Conservation (phyloP, 2,888 invertebrate genomes). For the Blastobasis lacticolella region DNA sequence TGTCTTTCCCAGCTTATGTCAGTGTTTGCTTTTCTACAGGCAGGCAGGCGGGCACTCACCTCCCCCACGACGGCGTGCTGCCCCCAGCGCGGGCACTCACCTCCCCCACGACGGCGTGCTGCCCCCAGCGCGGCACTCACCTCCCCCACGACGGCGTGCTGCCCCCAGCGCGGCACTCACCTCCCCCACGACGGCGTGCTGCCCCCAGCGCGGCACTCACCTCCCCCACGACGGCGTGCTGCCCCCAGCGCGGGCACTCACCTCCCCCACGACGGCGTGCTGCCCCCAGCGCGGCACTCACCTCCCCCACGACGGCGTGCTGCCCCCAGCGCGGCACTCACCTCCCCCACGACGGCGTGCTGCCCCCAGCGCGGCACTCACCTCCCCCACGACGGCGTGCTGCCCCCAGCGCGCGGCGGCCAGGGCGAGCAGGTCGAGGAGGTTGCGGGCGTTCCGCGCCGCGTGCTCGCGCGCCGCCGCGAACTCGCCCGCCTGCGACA, state of each 20-base stretch:
- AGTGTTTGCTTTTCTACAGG: neutral
- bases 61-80: neutral
- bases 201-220: no score
- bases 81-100: neutral
- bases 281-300: no score
- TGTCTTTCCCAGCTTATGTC: no score
- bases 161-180: neutral
- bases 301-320: no score
- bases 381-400: neutral
- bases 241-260: neutral
- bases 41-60: neutral
- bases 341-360: no score
- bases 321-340: no score
- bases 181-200: neutral
- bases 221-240: no score
- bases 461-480: neutral
- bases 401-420: neutral
- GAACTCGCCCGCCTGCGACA: neutral
- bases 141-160: neutral
- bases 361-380: no score
- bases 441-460: neutral
- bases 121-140: neutral
- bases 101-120: neutral
- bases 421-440: neutral
- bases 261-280: neutral